phyloP scores from a whole-genome alignment of 2,113 vertebrate genomes.

The Typhlomys cinereus region DNA sequence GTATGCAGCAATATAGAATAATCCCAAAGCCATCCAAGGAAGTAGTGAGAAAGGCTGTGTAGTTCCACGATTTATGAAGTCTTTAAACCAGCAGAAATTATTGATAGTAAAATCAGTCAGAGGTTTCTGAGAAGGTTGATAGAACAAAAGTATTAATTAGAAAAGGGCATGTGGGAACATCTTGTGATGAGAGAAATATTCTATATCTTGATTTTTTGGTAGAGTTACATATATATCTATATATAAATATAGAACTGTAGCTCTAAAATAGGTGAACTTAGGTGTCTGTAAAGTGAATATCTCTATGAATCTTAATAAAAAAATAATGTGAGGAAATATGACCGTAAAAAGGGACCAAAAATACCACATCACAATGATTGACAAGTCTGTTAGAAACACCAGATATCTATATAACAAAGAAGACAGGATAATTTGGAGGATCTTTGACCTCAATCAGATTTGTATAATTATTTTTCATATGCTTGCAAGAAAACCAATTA shows the following conservation, averaged over 20 bases:
- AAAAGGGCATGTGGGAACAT: not conserved
- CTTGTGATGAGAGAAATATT: not conserved
- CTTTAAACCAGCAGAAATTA: not conserved
- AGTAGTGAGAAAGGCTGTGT: not conserved
- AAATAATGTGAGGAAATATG: not conserved
- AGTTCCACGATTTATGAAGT: not conserved
- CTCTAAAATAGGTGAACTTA: not conserved
- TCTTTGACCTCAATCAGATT: slow-evolving; percentile 9
- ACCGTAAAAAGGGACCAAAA: not conserved
- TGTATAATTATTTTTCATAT: not conserved
- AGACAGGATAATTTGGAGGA: not conserved
- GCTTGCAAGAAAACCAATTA: not conserved
- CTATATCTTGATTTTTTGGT: not conserved
- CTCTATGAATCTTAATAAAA: not conserved
- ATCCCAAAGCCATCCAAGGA: not conserved
- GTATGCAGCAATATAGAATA: not conserved
- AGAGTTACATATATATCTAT: not conserved
- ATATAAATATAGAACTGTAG: not conserved
- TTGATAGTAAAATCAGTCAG: not conserved
- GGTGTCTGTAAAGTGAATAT: not conserved
- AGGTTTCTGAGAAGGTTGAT: not conserved
- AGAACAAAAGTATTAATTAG: not conserved
- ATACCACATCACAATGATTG: not conserved
- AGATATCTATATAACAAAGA: not conserved
- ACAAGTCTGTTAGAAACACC: not conserved